phyloP scores from a whole-genome alignment of 2,888 invertebrate genomes.

The Anarsia innoxiella region DNA sequence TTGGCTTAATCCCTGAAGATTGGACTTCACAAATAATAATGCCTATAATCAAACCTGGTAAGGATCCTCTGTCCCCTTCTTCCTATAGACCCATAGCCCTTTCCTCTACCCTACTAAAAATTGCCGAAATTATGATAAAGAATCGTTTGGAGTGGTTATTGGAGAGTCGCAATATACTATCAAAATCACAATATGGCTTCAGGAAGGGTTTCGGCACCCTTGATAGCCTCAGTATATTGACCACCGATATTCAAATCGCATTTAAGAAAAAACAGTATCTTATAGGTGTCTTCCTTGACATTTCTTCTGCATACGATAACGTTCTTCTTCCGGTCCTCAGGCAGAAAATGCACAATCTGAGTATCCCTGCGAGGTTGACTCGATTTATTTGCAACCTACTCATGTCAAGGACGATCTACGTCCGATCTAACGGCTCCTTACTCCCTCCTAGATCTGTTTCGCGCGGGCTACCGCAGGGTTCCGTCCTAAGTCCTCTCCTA shows the following conservation, averaged over 20 bases:
- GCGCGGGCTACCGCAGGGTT: slow-evolving; percentile 24
- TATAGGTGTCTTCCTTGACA: slow-evolving; percentile 11
- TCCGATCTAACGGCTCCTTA: slow-evolving; percentile 7
- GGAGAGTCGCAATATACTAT: slow-evolving; percentile 15
- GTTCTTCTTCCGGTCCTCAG: slow-evolving; percentile 12
- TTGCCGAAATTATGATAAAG: slow-evolving; percentile 22
- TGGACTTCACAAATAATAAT: slow-evolving; percentile 24
- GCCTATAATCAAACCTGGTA: slow-evolving; percentile 23
- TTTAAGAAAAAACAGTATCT: slow-evolving; percentile 4
- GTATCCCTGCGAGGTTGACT: slow-evolving; percentile 19
- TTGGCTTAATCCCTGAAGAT: slow-evolving; percentile 10
- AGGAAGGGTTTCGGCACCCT: slow-evolving; percentile 23
- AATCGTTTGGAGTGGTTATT: slow-evolving; percentile 22
- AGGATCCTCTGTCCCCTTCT: slow-evolving; percentile 14
- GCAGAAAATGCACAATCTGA: slow-evolving; percentile 19
- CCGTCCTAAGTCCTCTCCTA: neutral
- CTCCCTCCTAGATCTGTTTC: slow-evolving; percentile 14
- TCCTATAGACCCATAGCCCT: slow-evolving; percentile 22
- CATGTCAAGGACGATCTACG: slow-evolving; percentile 11
- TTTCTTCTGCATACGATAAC: slow-evolving; percentile 11
- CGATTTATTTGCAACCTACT: slow-evolving; percentile 18
- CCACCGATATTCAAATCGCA: slow-evolving; percentile 13
- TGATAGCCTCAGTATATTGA: slow-evolving; percentile 23
- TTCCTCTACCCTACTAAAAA: slow-evolving; percentile 18
- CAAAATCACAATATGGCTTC: slow-evolving; percentile 23